Percentiles rank a stretch among this genome's conserved stretches.
Evolutionary conservation across 2,797 vertebrate genomes (phyloP).

Genomic region (Capromys pilorides): DNA sequence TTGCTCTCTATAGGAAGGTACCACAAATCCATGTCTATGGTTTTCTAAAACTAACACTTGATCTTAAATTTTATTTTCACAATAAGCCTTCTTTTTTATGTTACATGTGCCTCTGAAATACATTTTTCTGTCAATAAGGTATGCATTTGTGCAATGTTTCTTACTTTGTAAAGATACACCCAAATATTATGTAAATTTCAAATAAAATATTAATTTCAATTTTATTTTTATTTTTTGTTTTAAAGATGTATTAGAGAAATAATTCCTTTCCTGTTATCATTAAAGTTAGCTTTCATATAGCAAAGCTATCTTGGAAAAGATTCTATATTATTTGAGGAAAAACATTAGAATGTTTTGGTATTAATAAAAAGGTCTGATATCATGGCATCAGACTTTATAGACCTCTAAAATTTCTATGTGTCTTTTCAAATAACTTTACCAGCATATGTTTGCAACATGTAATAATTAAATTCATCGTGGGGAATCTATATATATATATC

Average conservation of each 20-base stretch:
- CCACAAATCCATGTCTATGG: neutral
- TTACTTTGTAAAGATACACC: slow-evolving; percentile 16
- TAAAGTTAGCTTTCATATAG: slow-evolving; percentile 38
- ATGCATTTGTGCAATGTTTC: neutral
- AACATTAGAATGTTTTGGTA: slow-evolving; percentile 8
- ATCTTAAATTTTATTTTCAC: slow-evolving; percentile 57
- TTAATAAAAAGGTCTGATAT: slow-evolving; percentile 47
- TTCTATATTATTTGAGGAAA: slow-evolving; percentile 29
- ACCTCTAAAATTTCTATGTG: neutral
- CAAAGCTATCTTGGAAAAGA: slow-evolving; percentile 48
- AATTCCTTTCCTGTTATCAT: neutral
- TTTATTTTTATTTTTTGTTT: slow-evolving; percentile 39
- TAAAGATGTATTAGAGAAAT: slow-evolving; percentile 40
- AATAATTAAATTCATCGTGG: neutral
- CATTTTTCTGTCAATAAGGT: slow-evolving; percentile 31
- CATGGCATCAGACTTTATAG: slow-evolving; percentile 14
- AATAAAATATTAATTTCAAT: slow-evolving; percentile 15
- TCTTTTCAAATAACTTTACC: neutral
- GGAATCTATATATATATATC: neutral
- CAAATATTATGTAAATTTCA: neutral
- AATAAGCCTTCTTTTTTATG: slow-evolving; percentile 39
- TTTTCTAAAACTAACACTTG: slow-evolving; percentile 24
- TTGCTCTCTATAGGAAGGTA: neutral
- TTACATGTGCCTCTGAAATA: slow-evolving; percentile 15
- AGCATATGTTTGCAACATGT: neutral